phyloP scores from a whole-genome alignment of 1,140 invertebrate genomes.

The Cotesia chilonis region DNA sequence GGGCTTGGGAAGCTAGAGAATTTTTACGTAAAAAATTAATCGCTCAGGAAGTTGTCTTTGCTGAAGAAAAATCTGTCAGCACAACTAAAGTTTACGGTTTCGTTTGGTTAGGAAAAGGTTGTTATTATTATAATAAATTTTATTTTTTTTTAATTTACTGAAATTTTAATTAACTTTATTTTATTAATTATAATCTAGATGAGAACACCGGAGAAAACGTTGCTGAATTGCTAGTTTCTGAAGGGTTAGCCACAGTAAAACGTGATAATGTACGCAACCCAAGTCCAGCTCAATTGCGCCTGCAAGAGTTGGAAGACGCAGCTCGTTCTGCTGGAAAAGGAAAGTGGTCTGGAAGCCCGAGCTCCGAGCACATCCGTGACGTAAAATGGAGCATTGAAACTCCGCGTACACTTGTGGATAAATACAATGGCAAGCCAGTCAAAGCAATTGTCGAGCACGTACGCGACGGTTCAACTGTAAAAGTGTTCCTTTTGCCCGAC shows the following conservation, averaged over 20 bases:
- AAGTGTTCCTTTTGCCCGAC: slow-evolving; percentile 87
- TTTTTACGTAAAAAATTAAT: slow-evolving; percentile 92
- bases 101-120: slow-evolving; percentile 86
- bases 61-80: slow-evolving; percentile 75
- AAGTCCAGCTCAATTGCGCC: slow-evolving; percentile 71
- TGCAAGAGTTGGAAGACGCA: slow-evolving; percentile 89
- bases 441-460: slow-evolving; percentile 94
- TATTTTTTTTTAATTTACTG: slow-evolving; percentile 12
- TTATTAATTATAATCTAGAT: slow-evolving; percentile 65
- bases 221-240: slow-evolving; percentile 84
- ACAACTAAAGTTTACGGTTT: slow-evolving; percentile 87
- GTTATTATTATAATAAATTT: slow-evolving; percentile 14
- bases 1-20: slow-evolving; percentile 95
- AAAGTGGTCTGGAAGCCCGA: slow-evolving; percentile 74
- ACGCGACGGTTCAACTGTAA: slow-evolving; percentile 93
- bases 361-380: slow-evolving; percentile 77
- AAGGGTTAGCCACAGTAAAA: slow-evolving; percentile 88
- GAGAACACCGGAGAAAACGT: slow-evolving; percentile 82
- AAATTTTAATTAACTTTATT: neutral
- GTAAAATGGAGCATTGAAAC: slow-evolving; percentile 90
- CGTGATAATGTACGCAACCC: slow-evolving; percentile 76
- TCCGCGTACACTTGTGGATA: slow-evolving; percentile 82
- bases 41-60: slow-evolving; percentile 87
- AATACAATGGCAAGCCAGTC: slow-evolving; percentile 80
- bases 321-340: slow-evolving; percentile 90